Conservation (phyloP, 2,797 vertebrate genomes). For the Sebastes iracundus region DNA sequence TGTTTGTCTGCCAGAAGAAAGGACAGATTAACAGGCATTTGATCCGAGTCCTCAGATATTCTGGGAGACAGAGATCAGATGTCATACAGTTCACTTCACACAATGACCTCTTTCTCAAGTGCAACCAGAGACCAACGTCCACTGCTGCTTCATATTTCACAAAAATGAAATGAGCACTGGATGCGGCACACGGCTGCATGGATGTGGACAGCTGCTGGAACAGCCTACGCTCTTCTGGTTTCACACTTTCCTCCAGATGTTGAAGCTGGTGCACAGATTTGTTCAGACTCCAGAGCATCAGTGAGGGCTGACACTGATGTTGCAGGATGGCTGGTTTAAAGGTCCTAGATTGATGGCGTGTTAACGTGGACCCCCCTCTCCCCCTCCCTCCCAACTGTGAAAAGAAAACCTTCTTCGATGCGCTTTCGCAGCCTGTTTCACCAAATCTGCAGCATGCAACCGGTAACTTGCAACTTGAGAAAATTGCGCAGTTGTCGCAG, state of each 20-base stretch:
- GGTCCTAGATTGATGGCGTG: not conserved
- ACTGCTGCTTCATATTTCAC: conserved; percentile 77
- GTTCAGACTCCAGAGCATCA: not conserved
- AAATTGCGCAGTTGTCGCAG: no score
- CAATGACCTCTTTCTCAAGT: conserved; percentile 71
- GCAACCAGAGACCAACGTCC: conserved; percentile 73
- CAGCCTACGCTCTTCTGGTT: not conserved
- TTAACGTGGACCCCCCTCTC: not conserved
- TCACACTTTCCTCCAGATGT: not conserved
- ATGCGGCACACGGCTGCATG: not conserved
- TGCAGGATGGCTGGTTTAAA: not conserved
- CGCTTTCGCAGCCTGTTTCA: no score
- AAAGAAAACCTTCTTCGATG: no score
- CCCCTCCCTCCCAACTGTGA: no score
- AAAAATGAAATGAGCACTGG: conserved; percentile 55
- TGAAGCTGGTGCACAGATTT: not conserved
- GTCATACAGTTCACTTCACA: conserved; percentile 68
- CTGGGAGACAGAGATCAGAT: conserved; percentile 72
- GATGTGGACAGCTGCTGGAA: not conserved
- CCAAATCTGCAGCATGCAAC: no score
- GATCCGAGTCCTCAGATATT: conserved; percentile 72
- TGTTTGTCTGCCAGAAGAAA: conserved; percentile 15
- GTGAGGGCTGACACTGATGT: not conserved
- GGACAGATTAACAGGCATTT: conserved; percentile 62
- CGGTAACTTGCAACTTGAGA: no score